These are phyloP conservation scores for Nephotettix cincticeps DNA, from an alignment of 1,140 invertebrate genomes.

Conservation along the genomic window DNA sequence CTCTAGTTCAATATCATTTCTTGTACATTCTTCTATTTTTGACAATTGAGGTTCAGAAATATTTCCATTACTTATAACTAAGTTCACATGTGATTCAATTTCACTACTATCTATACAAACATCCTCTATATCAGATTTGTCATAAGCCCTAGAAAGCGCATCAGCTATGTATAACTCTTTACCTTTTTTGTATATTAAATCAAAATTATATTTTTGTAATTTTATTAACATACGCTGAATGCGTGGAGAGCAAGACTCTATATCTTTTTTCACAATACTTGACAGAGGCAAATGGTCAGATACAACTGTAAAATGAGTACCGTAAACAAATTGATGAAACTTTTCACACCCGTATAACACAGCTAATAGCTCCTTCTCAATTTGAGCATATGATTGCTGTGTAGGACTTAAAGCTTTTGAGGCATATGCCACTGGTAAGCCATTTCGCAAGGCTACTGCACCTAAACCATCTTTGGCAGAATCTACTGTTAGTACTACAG, in stretches of 20 bases:
- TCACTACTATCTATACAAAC: not conserved
- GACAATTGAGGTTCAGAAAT: not conserved
- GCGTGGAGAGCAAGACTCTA: not conserved
- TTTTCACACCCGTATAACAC: not conserved
- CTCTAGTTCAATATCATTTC: too few relatives aligned
- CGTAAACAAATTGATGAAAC: not conserved
- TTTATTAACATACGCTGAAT: not conserved
- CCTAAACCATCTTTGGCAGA: not conserved
- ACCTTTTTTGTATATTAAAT: not conserved
- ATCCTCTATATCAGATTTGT: not conserved
- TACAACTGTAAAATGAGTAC: not conserved
- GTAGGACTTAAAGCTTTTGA: conserved; percentile 4
- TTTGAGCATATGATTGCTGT: conserved; percentile 10
- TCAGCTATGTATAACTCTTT: conserved; percentile 2
- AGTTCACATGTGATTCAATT: not conserved
- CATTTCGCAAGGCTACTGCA: not conserved
- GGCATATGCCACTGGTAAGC: not conserved
- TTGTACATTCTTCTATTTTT: too few relatives aligned
- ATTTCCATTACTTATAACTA: not conserved
- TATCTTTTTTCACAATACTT: not conserved
- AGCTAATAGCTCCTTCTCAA: not conserved
- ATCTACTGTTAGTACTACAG: not conserved
- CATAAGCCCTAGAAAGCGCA: not conserved
- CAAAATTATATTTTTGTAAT: conserved; percentile 4
- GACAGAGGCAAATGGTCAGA: not conserved